Evolutionary conservation across 2,888 invertebrate genomes (phyloP), one percentile per base, ranked within the genome.

Genomic region (Leptodirus hochenwartii): DNA sequence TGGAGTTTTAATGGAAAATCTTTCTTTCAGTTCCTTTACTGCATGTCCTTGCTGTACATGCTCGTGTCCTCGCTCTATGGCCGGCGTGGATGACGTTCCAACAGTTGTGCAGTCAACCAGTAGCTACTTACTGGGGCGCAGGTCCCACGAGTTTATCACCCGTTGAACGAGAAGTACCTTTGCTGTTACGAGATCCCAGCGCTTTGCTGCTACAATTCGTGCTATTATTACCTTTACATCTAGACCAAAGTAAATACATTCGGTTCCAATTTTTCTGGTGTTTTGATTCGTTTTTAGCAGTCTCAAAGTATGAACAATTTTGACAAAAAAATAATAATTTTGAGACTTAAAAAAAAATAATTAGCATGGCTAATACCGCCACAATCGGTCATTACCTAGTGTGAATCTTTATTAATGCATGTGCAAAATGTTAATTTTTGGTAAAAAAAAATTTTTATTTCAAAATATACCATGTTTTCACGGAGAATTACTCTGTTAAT

Each of bases 191-290:
- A 31, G 93, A 95, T 62, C 84, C 87, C 4, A 66, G 72, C 31
- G 79, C 90, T 36, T 61, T 91, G 41, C 65, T 95, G 24, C 63
- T 90, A 47, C 90, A 91, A 53, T 71, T 90, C 44, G 65, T 91
- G 41, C 62, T 93, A 40, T 62, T 87, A 37, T 69, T 90, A 38
- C 90, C 91, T 12, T 59, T 79, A 36, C 75, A 81, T 47, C 67
- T 91, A 33, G 85, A 88, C 52, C 74, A 78, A 62, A 79, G 90
- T 88, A 51, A 62, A 67, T 62, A 36, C 5, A n/a, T n/a, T n/a
- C n/a, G n/a, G n/a, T n/a, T 22, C 28, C 27, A n/a, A n/a, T n/a
- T n/a, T n/a, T n/a, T n/a, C n/a, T n/a, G n/a, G n/a, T n/a, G n/a
- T n/a, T 29, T 17, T 20, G 20, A 8, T 20, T n/a, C 8, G 20